Evolutionary conservation across 2,113 vertebrate species (phyloP), one percentile per base, ranked within the genome.

Genomic region (Ceyx cyanopectus): DNA sequence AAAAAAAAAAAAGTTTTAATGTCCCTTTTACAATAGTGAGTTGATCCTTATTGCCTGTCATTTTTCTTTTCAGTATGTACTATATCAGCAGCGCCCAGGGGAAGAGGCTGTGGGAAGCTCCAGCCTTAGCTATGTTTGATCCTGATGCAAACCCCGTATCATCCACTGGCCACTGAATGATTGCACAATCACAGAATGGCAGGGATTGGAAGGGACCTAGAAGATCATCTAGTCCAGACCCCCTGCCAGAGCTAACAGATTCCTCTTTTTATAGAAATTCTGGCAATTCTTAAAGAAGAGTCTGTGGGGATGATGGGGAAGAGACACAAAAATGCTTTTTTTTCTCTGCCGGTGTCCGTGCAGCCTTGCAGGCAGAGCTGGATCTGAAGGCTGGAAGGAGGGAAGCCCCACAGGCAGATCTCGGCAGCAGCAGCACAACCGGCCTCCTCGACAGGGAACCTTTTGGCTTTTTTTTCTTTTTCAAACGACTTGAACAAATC

Each of bases 381-480:
- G 10, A 60, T n/a, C 51, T 60, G 16, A 56, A 12, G 14, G 1
- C 30, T 37, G 57, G 16, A 18, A 18, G 1, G 2, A 29, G 70
- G 15, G 26, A 29, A 27, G 3, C 27, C 14, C 37, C 10, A 37
- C 37, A 37, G 37, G 37, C 37, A 37, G 37, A 37, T 37, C 37
- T 37, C 37, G 37, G 37, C 37, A 37, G 16, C 85, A 17, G 16
- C 40, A 5, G 9, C 69, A 26, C 19, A 0, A 10, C 63, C 27
- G 58, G 5, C 1, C 1, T 11, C 1, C 4, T 43, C 78, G 26
- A 23, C 46, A 1, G 0, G 0, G 29, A 10, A 51, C 4, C 7
- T 20, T 22, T 53, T 26, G 6, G 34, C 18, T 20, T 46, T 46
- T 20, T 37, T 37, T 37, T 32, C 37, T 37, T 37, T 37, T 46